These are phyloP conservation scores for Meteorus colon DNA, from an alignment of 2,888 invertebrate genomes.

Conservation along the genomic window DNA sequence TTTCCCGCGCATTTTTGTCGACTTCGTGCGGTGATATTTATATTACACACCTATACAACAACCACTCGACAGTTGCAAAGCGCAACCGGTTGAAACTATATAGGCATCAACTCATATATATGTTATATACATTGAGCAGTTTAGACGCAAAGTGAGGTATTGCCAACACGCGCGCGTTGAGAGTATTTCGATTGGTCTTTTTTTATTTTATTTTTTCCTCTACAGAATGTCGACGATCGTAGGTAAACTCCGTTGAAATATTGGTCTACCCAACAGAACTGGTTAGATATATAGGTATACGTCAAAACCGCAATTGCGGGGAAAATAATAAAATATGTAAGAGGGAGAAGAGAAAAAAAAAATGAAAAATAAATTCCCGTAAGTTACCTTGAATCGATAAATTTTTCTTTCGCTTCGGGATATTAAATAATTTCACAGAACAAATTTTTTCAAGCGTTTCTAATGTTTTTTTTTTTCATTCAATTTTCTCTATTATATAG, in stretches of 20 bases:
- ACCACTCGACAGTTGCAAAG: constrained; percentile 34
- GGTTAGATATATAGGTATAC: constrained; percentile 6
- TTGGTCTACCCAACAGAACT: constrained; percentile 9
- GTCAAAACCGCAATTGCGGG: constrained; percentile 16
- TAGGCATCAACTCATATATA: not conserved
- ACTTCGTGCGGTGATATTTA: constrained; percentile 10
- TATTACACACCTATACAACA: constrained; percentile 25
- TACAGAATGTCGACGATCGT: constrained; percentile 8
- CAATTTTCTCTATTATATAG: not conserved
- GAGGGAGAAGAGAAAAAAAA: not conserved
- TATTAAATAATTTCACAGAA: constrained; percentile 12
- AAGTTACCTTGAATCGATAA: constrained; percentile 15
- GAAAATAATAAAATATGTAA: constrained; percentile 9
- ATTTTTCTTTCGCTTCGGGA: constrained; percentile 6
- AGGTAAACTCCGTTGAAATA: constrained; percentile 8
- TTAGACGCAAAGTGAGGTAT: constrained; percentile 3
- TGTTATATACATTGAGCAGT: not conserved
- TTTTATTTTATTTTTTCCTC: not conserved
- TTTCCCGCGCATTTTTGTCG: constrained; percentile 6
- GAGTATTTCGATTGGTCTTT: not conserved
- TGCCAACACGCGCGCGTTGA: not conserved
- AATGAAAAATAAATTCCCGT: not conserved
- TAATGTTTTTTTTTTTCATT: not conserved
- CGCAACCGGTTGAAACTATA: constrained; percentile 47
- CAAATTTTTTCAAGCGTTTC: not conserved